Conservation (phyloP, 2,113 vertebrate species). For the Eubucco bourcierii region DNA sequence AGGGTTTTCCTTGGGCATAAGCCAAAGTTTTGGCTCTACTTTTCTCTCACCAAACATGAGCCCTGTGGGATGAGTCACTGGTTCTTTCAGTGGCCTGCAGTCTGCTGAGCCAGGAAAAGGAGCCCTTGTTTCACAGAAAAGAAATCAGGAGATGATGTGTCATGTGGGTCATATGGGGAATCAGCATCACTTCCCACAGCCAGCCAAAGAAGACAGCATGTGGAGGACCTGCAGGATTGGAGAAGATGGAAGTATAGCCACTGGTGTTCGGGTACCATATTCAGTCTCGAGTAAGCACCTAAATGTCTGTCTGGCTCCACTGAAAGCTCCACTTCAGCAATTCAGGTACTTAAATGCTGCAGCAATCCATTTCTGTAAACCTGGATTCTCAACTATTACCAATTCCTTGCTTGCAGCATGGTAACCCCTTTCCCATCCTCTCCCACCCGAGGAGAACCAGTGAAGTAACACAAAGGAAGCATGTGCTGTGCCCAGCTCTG, state of each 20-base stretch:
- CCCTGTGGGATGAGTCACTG: constrained; percentile 30
- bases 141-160: constrained; percentile 38
- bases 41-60: constrained; percentile 8
- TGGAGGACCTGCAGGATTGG: not conserved
- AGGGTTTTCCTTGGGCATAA: not conserved
- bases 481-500: not conserved
- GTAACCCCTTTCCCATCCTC: not conserved
- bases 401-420: not conserved
- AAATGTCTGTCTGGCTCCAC: rapidly evolving
- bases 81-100: not conserved
- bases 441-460: not conserved
- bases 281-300: not conserved
- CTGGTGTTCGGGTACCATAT: not conserved
- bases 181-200: not conserved
- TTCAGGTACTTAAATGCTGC: not conserved
- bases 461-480: not conserved
- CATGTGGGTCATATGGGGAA: not conserved
- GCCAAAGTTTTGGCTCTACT: constrained; percentile 22
- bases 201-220: not conserved
- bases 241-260: not conserved
- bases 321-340: not conserved
- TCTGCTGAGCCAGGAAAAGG: constrained; percentile 29
- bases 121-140: not conserved
- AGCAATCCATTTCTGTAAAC: not conserved
- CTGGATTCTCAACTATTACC: not conserved